A percentile compares a stretch with the other conserved stretches of the same genome.
phyloP scores from a whole-genome alignment of 2,113 vertebrate genomes.

The Psammodynastes pulverulentus region DNA sequence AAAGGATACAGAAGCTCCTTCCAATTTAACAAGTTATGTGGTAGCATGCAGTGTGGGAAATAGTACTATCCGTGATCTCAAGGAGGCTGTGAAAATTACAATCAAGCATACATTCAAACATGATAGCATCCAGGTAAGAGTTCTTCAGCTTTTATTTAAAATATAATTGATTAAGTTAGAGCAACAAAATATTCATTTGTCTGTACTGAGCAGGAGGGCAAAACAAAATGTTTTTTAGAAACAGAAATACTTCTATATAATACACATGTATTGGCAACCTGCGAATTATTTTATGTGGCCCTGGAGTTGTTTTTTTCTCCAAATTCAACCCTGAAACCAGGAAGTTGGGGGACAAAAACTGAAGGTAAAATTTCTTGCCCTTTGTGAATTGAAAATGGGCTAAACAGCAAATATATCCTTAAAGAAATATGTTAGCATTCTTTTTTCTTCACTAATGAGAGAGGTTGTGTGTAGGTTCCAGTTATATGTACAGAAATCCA shows the following conservation, averaged over 20 bases:
- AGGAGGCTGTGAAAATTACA: conserved; percentile 80
- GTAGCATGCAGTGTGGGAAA: conserved; percentile 94
- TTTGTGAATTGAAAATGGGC: background rate
- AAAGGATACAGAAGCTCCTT: conserved; percentile 67
- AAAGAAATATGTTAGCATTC: background rate
- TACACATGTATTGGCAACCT: background rate
- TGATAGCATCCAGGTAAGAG: conserved; percentile 74
- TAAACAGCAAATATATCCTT: background rate
- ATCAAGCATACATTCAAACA: conserved; percentile 72
- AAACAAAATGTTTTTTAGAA: conserved; percentile 16
- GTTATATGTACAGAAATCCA: background rate
- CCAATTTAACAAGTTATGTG: conserved; percentile 85
- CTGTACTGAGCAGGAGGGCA: background rate
- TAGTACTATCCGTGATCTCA: conserved; percentile 77
- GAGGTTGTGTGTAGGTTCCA: background rate
- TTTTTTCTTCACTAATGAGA: background rate
- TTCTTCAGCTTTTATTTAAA: background rate
- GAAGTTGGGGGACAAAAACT: background rate
- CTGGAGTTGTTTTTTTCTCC: background rate
- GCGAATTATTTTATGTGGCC: background rate
- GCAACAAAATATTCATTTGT: background rate
- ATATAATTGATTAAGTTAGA: background rate
- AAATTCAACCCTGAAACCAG: background rate
- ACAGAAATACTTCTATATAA: background rate
- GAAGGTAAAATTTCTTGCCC: background rate